Conservation (phyloP, 35 echinoderm and acorn worm genomes). For the Antedon bifida region DNA sequence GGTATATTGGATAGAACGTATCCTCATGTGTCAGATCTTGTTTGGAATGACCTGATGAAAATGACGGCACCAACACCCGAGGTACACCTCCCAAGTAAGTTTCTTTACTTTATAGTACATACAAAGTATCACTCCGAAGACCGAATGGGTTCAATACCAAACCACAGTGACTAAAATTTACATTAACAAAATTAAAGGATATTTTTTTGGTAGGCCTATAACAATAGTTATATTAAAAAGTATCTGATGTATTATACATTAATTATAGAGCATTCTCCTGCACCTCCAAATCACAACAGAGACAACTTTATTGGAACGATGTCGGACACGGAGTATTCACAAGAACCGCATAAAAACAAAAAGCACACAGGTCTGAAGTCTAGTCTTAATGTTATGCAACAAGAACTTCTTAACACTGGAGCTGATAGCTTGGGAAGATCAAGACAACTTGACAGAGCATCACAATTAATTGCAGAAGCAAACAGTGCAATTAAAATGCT, state of each 20-base stretch:
- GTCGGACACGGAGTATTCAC: not conserved
- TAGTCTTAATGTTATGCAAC: not conserved
- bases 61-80: slow-evolving; percentile 1
- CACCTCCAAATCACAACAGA: not conserved
- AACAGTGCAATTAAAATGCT: slow-evolving; percentile 17
- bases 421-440: not conserved
- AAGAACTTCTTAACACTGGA: not conserved
- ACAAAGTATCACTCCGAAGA: too few species aligned
- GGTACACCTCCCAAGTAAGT: not conserved
- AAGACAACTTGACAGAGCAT: slow-evolving; percentile 23
- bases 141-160: too few species aligned
- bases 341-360: not conserved
- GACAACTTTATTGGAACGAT: not conserved
- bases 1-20: slow-evolving; percentile 8
- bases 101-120: too few species aligned
- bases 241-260: too few species aligned
- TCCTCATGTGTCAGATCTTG: slow-evolving; percentile 23
- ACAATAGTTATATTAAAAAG: too few species aligned
- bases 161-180: too few species aligned
- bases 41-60: slow-evolving; percentile 13
- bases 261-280: not conserved
- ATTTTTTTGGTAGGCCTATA: too few species aligned
- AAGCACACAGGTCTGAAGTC: not conserved
- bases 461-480: slow-evolving; percentile 22
- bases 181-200: too few species aligned